Conservation (phyloP, 2,888 invertebrate species). For the Teleogryllus oceanicus region DNA sequence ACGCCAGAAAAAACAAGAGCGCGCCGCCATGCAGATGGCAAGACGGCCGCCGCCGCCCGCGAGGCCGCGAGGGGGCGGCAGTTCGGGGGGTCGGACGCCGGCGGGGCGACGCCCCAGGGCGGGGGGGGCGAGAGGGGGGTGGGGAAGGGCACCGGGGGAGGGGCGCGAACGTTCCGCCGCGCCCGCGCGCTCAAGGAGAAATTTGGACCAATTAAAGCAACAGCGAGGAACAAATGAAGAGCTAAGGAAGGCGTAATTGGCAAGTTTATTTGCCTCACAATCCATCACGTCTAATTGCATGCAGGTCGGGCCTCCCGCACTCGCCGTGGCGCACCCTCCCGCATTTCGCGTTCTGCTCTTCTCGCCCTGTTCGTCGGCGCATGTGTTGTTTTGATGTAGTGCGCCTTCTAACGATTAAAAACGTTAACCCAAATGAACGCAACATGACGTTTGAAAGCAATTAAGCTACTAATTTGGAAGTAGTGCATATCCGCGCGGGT, state of each 20-base stretch:
- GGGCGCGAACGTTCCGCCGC: not conserved
- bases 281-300: not conserved
- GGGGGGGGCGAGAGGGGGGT: not conserved
- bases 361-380: too few species aligned
- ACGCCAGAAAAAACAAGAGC: too few species aligned
- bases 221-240: not conserved
- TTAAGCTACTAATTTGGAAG: not conserved
- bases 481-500: not conserved
- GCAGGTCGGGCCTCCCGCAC: not conserved
- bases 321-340: not conserved
- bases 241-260: slow-evolving; percentile 11
- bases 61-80: too few species aligned
- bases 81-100: too few species aligned
- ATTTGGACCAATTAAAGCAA: slow-evolving; percentile 11
- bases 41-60: too few species aligned
- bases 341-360: too few species aligned
- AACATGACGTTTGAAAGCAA: not conserved
- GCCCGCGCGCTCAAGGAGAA: not conserved
- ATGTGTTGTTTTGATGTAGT: not conserved
- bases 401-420: not conserved
- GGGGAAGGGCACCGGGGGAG: not conserved
- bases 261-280: slow-evolving; percentile 11
- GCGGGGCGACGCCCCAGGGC: not conserved
- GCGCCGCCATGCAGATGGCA: too few species aligned
- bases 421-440: not conserved